Evolutionary conservation across 2,888 invertebrate genomes (phyloP), one percentile per base, ranked within the genome.

Genomic region (Plebejus melissa): DNA sequence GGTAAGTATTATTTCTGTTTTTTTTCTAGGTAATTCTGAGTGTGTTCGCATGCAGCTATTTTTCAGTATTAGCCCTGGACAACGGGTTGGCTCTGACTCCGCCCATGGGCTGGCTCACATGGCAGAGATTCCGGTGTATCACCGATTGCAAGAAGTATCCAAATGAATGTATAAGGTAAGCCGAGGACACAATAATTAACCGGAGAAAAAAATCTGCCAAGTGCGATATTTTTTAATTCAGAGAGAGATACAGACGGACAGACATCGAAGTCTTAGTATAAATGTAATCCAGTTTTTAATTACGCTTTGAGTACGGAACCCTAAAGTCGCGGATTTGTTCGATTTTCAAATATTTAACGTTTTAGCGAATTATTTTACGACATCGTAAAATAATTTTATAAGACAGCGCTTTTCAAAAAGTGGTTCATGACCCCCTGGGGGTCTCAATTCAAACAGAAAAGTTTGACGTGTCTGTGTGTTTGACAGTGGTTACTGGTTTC

Each of bases 101-200:
- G 0, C 96, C 96, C 0, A 96, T 96, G 96, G 96, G 96, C 57
- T 96, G 96, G 96, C 90, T 96, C 80, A 94, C 95, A 0, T 96
- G 96, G 96, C 94, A 96, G 81, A 84, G 96, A 77, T 96, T 95
- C 83, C 86, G 95, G 36, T 96, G 96, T 82, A 94, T 95, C 78
- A 94, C 91, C 0, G 95, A 96, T 85, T 96, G 96, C 85, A 87
- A 90, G 54, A 91, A 91, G 74, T 95, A 95, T 81, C 96, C 95
- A 0, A 88, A 94, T 78, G 95, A 95, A 79, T 96, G 96, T 81
- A 95, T 96, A 77, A 95, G 95, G 96, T 96, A 88, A 76, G 22
- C 50, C 50, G 38, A 7, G 74, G 69, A 60, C 72, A 60, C 72
- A 16, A 36, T 4, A 58, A 58, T 54, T 54, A 46, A 9, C 9